These are phyloP conservation scores for Lithosia quadra DNA, from an alignment of 2,888 invertebrate genomes.

Conservation along the genomic window DNA sequence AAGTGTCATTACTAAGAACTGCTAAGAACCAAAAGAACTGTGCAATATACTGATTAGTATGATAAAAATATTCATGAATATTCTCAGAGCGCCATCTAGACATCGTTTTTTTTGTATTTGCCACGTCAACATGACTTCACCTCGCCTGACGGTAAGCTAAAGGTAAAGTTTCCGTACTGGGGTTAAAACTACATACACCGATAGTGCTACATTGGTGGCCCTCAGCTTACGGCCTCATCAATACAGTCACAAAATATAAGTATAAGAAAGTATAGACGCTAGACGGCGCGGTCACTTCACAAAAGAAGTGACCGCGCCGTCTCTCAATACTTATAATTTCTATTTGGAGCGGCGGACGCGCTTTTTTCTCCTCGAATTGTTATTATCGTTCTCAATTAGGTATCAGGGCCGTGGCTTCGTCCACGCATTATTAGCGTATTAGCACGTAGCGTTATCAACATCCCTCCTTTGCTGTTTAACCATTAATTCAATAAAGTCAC, in stretches of 20 bases:
- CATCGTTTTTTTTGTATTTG: too few relatives aligned
- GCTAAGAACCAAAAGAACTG: too few relatives aligned
- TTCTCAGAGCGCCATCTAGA: neutral
- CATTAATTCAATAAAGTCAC: slow-evolving; percentile 57
- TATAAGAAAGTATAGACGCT: too few relatives aligned
- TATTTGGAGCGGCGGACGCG: slow-evolving; percentile 57
- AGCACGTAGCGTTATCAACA: slow-evolving; percentile 65
- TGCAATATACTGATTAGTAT: neutral
- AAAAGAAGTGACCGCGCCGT: slow-evolving; percentile 43
- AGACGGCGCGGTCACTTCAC: too few relatives aligned
- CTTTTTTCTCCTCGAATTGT: slow-evolving; percentile 52
- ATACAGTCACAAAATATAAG: too few relatives aligned
- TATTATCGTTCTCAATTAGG: slow-evolving; percentile 63
- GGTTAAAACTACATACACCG: too few relatives aligned
- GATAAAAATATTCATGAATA: neutral
- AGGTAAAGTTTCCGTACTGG: too few relatives aligned
- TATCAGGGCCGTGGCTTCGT: too few relatives aligned
- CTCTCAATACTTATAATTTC: slow-evolving; percentile 35
- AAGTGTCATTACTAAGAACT: neutral
- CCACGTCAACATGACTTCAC: too few relatives aligned
- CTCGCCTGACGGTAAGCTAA: too few relatives aligned
- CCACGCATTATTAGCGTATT: slow-evolving; percentile 67
- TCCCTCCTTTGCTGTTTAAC: slow-evolving; percentile 56
- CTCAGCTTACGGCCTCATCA: too few relatives aligned
- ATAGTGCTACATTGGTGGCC: too few relatives aligned